Evolutionary conservation across 2,888 invertebrate species (phyloP).

Genomic region (Nephrotoma flavescens): DNA sequence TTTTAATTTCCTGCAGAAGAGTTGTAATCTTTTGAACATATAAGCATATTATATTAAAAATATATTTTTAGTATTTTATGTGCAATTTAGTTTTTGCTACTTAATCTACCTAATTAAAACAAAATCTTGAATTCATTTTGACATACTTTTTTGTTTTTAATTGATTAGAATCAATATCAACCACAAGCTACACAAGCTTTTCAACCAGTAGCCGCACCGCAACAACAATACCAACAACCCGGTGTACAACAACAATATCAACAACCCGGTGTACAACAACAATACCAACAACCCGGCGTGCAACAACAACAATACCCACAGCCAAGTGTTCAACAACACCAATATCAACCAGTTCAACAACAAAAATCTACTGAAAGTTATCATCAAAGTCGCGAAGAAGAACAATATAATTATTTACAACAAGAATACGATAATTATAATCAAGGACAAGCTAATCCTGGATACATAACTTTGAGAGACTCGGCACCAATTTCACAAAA

Average conservation of each 20-base stretch:
- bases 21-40: neutral
- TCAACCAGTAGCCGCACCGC: conserved; percentile 11
- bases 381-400: conserved; percentile 15
- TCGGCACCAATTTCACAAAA: conserved; percentile 61
- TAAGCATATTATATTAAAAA: neutral
- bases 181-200: conserved; percentile 11
- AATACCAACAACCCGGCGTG: conserved; percentile 13
- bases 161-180: conserved; percentile 5
- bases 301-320: conserved; percentile 13
- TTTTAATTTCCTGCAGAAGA: neutral
- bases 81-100: neutral
- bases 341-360: conserved; percentile 22
- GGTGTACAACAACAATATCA: conserved; percentile 18
- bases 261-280: conserved; percentile 11
- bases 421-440: conserved; percentile 42
- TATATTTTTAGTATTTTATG: neutral
- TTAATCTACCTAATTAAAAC: neutral
- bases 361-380: conserved; percentile 5
- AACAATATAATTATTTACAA: neutral
- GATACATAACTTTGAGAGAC: conserved; percentile 41
- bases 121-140: neutral
- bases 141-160: neutral
- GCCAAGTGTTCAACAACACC: conserved; percentile 16
- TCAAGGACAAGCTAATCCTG: conserved; percentile 41
- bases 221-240: conserved; percentile 13